Percentiles rank a stretch among this genome's conserved stretches.
Evolutionary conservation across 1,140 invertebrate species (phyloP).

Genomic region (Dolichoris vasculosae): DNA sequence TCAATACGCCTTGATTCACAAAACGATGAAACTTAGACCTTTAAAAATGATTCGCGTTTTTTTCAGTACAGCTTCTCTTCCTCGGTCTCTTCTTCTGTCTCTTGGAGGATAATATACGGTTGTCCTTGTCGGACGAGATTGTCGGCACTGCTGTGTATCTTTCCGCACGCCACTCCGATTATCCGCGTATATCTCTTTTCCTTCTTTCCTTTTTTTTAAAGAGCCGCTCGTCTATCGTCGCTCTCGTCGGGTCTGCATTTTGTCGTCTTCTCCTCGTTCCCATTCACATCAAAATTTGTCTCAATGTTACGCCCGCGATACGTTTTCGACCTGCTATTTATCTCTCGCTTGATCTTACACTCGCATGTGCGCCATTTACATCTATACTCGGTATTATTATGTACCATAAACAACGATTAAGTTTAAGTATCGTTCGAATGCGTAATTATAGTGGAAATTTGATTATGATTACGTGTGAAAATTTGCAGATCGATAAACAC

Average conservation of each 20-base stretch:
- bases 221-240: neutral
- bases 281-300: neutral
- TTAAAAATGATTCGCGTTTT: neutral
- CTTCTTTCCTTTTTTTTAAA: neutral
- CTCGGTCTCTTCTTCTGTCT: neutral
- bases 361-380: no score
- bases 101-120: neutral
- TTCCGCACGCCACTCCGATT: neutral
- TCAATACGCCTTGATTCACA: neutral
- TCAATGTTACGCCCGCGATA: neutral
- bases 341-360: neutral
- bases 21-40: constrained; percentile 1
- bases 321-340: neutral
- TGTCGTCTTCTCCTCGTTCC: neutral
- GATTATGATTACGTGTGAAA: neutral
- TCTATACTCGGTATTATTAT: neutral
- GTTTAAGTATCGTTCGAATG: neutral
- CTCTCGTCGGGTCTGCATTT: neutral
- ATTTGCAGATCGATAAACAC: neutral
- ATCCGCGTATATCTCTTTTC: neutral
- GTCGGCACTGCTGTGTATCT: neutral
- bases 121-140: neutral
- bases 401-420: neutral
- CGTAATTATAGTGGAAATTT: neutral
- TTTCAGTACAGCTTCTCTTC: neutral